These are phyloP conservation scores for Phanerotoma sp. DNA, from an alignment of 2,888 invertebrate species.

Conservation along the genomic window DNA sequence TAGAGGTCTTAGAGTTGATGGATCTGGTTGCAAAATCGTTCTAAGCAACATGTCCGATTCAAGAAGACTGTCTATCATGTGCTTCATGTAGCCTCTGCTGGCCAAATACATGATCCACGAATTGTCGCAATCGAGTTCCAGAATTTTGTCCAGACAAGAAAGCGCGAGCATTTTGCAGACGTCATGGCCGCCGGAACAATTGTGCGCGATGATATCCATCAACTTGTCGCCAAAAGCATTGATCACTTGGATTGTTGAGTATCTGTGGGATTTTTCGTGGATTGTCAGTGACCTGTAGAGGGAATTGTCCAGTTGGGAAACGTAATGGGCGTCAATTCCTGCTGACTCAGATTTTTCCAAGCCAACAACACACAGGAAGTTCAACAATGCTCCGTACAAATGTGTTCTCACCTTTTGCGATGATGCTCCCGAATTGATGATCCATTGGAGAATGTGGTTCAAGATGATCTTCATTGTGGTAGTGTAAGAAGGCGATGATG, in stretches of 20 bases:
- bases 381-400: conserved; percentile 80
- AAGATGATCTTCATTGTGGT: conserved; percentile 71
- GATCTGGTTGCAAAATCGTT: conserved; percentile 67
- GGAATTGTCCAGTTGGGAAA: conserved; percentile 69
- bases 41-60: conserved; percentile 72
- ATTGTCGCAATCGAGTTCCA: conserved; percentile 73
- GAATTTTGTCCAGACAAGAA: conserved; percentile 76
- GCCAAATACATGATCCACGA: conserved; percentile 67
- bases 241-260: conserved; percentile 65
- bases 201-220: conserved; percentile 79
- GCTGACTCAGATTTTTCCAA: conserved; percentile 57
- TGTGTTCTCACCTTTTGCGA: conserved; percentile 85
- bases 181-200: conserved; percentile 86
- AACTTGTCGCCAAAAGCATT: conserved; percentile 78
- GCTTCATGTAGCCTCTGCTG: conserved; percentile 73
- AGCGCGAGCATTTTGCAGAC: conserved; percentile 88
- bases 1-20: conserved; percentile 71
- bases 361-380: conserved; percentile 75
- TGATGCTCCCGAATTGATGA: conserved; percentile 75
- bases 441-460: conserved; percentile 79
- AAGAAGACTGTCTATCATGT: conserved; percentile 77
- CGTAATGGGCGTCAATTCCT: conserved; percentile 60
- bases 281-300: conserved; percentile 44
- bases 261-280: conserved; percentile 52
- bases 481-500: conserved; percentile 61